Base-by-base conservation (phyloP, 2,888 invertebrate genomes). In the Eristalinus sepulchralis region DNA sequence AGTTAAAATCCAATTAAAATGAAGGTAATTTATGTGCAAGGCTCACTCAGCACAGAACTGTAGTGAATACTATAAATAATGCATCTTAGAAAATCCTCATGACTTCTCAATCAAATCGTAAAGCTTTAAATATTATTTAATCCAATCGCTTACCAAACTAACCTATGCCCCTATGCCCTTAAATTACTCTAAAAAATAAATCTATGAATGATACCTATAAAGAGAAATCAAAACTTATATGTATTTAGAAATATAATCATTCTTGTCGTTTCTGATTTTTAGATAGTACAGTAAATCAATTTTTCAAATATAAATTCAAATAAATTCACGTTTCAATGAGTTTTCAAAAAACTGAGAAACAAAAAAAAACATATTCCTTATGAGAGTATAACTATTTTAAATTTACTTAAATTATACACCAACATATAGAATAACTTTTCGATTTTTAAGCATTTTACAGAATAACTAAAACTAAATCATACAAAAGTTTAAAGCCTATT, bases 301-400 rank as follows among this genome's bases (percentile, higher is more conserved):
- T 47, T 34, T 34, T 34, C 6, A 8, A 47, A 47, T 6, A 47
- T 6, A 17, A 36, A 36, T 11, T 36, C 4, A 17, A 47, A 17
- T 27, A 27, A 27, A n/a, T 17, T 47, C 6, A 47, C n/a, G 47
- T 6, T 78, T 71, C 20, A 20, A 39, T 33, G 8, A 17, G 67
- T 55, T 63, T 77, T 63, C 24, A 10, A 47, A 31, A n/a, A 68
- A 75, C 63, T 39, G 9, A 36, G 73, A 73, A 82, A 60, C 76
- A n/a, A 60, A 64, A 59, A 47, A 1, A 57, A 24, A 57, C 22
- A 57, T 1, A 24, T n/a, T 10, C 11, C 24, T 64, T 36, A 8
- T 57, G 11, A 11, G 20, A 39, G n/a, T 60, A 8, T 57, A 72
- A 83, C 76, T 82, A 71, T 82, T 82, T 83, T 77, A 55, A 77